phyloP scores from a whole-genome alignment of 2,888 invertebrate species.

The Rugalucina vietnamica region DNA sequence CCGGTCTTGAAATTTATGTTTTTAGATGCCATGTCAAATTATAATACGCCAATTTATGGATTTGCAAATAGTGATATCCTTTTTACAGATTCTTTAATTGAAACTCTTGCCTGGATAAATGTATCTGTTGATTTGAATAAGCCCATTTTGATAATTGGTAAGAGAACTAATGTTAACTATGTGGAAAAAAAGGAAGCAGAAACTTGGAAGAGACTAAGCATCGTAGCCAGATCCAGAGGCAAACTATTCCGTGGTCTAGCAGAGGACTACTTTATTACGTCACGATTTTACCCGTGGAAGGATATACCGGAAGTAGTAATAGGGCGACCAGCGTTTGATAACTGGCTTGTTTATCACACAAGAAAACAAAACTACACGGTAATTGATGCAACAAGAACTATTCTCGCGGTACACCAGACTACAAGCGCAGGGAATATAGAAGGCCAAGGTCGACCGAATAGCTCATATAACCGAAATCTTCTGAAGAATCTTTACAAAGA shows the following conservation, averaged over 20 bases:
- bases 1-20: slow-evolving; percentile 12
- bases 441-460: slow-evolving; percentile 37
- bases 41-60: slow-evolving; percentile 3
- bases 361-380: slow-evolving; percentile 35
- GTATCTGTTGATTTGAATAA: not conserved
- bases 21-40: not conserved
- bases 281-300: slow-evolving; percentile 59
- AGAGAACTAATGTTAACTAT: slow-evolving; percentile 60
- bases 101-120: not conserved
- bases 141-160: slow-evolving; percentile 46
- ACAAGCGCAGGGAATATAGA: slow-evolving; percentile 59
- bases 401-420: slow-evolving; percentile 69
- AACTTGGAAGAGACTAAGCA: slow-evolving; percentile 35
- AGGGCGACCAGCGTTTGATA: slow-evolving; percentile 68
- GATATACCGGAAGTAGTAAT: slow-evolving; percentile 65
- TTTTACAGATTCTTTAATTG: not conserved
- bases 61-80: slow-evolving; percentile 15
- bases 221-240: slow-evolving; percentile 42
- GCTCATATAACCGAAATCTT: slow-evolving; percentile 44
- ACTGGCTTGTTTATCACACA: slow-evolving; percentile 65
- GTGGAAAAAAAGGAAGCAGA: slow-evolving; percentile 49
- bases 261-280: slow-evolving; percentile 69
- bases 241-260: slow-evolving; percentile 55
- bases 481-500: slow-evolving; percentile 37
- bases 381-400: slow-evolving; percentile 63